These are phyloP conservation scores for Hanleya hanleyi DNA, from an alignment of 2,888 invertebrate species.

Conservation along the genomic window DNA sequence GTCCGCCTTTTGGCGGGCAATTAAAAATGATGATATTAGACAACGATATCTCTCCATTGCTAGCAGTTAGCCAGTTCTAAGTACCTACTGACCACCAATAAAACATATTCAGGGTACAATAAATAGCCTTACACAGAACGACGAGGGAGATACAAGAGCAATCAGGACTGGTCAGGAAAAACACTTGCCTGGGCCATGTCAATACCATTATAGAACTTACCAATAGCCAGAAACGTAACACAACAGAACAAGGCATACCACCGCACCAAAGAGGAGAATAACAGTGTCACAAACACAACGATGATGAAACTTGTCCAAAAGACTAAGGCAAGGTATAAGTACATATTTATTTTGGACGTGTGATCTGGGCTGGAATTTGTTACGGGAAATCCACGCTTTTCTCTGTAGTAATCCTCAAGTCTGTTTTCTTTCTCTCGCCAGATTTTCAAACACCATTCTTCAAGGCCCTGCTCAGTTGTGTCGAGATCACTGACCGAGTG, in stretches of 20 bases:
- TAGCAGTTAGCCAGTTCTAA: no score
- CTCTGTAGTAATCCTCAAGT: slow-evolving; percentile 54
- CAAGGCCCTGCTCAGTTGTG: slow-evolving; percentile 41
- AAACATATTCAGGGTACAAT: no score
- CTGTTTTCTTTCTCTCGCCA: slow-evolving; percentile 73
- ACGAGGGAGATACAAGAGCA: neutral
- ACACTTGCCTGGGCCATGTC: neutral
- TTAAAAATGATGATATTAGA: no score
- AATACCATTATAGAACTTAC: slow-evolving; percentile 9
- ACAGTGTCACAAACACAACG: slow-evolving; percentile 29
- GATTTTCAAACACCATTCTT: slow-evolving; percentile 67
- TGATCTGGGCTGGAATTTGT: neutral
- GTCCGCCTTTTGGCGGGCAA: no score
- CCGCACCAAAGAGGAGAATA: slow-evolving; percentile 40
- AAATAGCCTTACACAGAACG: no score
- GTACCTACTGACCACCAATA: no score
- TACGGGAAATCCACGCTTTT: slow-evolving; percentile 31
- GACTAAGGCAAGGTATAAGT: slow-evolving; percentile 29
- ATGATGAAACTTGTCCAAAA: slow-evolving; percentile 49
- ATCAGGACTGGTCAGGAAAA: neutral
- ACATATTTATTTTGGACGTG: neutral
- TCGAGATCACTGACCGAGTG: slow-evolving; percentile 47
- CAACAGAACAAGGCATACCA: slow-evolving; percentile 33
- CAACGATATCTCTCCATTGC: no score
- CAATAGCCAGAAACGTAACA: slow-evolving; percentile 22